Conservation (phyloP, 2,888 invertebrate species). For the Merodon equestris region DNA sequence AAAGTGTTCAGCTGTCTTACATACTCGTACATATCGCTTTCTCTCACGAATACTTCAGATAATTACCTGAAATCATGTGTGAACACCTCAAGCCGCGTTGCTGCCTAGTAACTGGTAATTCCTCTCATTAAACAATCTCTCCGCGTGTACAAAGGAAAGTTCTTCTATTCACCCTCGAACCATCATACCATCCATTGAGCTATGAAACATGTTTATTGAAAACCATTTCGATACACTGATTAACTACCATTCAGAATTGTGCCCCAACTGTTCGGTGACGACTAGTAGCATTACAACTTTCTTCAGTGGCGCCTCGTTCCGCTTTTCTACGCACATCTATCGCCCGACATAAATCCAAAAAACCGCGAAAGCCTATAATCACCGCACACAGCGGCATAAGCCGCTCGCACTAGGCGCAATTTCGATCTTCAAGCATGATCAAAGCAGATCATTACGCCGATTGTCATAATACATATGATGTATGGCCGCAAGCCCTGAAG, state of each 20-base stretch:
- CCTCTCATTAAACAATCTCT: background rate
- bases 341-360: conserved; percentile 23
- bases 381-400: conserved; percentile 21
- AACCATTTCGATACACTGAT: conserved; percentile 15
- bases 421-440: conserved; percentile 54
- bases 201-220: conserved; percentile 11
- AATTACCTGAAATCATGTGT: too few relatives aligned
- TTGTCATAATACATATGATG: conserved; percentile 66
- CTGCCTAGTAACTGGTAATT: background rate
- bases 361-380: conserved; percentile 49
- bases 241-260: conserved; percentile 22
- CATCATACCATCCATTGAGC: background rate
- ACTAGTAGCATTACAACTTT: conserved; percentile 48
- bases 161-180: background rate
- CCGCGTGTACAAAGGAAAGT: conserved; percentile 2
- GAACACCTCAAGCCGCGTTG: background rate
- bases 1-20: background rate
- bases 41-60: too few relatives aligned
- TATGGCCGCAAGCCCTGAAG: conserved; percentile 44
- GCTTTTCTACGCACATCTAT: conserved; percentile 39
- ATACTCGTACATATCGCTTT: too few relatives aligned
- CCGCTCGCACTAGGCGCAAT: conserved; percentile 38
- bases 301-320: conserved; percentile 57
- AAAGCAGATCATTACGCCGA: conserved; percentile 64
- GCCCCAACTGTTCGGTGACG: background rate